Evolutionary conservation across 2,797 vertebrate genomes (phyloP).

Genomic region (Carcharodon carcharias): DNA sequence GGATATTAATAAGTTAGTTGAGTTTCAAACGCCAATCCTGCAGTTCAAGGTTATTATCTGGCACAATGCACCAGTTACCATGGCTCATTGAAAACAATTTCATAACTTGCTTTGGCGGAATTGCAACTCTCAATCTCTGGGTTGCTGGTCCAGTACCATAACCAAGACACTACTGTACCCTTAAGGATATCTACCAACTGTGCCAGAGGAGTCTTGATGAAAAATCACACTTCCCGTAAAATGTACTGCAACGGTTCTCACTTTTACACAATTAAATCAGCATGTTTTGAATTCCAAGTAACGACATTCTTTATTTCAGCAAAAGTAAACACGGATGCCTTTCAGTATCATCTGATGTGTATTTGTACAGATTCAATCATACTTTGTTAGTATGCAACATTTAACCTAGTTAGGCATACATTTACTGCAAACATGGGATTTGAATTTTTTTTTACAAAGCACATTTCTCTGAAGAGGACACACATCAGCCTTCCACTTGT

Average conservation of each 20-base stretch:
- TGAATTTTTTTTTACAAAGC: background rate
- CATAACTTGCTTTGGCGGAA: background rate
- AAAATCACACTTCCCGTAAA: background rate
- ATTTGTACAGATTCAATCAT: background rate
- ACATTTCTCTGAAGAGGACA: background rate
- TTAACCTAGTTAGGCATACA: background rate
- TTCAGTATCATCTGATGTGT: background rate
- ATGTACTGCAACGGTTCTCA: background rate
- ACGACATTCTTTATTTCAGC: slow-evolving; percentile 30
- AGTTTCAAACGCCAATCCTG: background rate
- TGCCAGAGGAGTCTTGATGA: background rate
- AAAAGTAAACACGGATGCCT: background rate
- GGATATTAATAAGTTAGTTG: background rate
- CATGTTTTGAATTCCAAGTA: slow-evolving; percentile 5
- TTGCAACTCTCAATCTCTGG: background rate
- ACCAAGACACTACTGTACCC: background rate
- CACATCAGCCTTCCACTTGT: background rate
- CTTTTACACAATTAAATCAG: background rate
- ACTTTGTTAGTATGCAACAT: slow-evolving; percentile 23
- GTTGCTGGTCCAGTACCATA: background rate
- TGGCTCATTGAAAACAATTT: background rate
- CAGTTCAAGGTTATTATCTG: background rate
- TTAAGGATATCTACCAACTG: background rate
- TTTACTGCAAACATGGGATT: slow-evolving; percentile 2
- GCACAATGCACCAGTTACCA: background rate